Base-by-base conservation (phyloP, 2,888 invertebrate genomes). In the Mylabris sibirica region DNA sequence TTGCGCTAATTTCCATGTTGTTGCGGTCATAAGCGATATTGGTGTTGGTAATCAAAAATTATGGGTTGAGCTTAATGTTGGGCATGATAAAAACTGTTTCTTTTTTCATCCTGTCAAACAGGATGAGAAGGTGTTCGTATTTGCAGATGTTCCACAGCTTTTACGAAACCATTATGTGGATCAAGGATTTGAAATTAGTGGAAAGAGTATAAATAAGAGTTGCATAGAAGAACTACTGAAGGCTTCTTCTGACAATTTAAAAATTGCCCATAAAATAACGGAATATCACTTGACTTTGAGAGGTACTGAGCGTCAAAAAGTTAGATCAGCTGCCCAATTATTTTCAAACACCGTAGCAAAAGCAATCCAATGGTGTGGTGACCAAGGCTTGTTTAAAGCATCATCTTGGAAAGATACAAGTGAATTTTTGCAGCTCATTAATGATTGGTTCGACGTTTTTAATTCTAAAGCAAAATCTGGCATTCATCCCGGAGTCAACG, bases 381-480 rank as follows among this genome's bases (percentile, higher is more conserved):
- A 59, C 20, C 8, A 41, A 44, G 69, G 65, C 30, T 62, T 66
- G 6, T 30, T 69, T 12, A 17, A 53, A 0, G 34, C 44, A 17
- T 41, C n/a, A n/a, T 24, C 20, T 38, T 69, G 69, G 65, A 12
- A 17, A 62, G 59, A 64, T 11, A 41, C 60, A 14, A 61, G 60
- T 20, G 60, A 65, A 17, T 61, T 65, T 62, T 5, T 61, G 3
- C 14, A 60, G 41, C 35, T 66, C 76, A 76, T 67, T n/a, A n/a
- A n/a, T n/a, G n/a, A n/a, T n/a, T n/a, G n/a, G n/a, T n/a, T n/a
- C n/a, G n/a, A n/a, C n/a, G 14, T 76, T 30, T 67, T 76, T 14
- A 77, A 78, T 66, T 64, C 70, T 9, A 65, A 61, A 38, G 44
- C 59, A 9, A 76, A 75, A 69, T 74, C 66, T 66, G 68, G 22